phyloP scores from a whole-genome alignment of 2,797 vertebrate genomes.

The Phrynocephalus forsythii region DNA sequence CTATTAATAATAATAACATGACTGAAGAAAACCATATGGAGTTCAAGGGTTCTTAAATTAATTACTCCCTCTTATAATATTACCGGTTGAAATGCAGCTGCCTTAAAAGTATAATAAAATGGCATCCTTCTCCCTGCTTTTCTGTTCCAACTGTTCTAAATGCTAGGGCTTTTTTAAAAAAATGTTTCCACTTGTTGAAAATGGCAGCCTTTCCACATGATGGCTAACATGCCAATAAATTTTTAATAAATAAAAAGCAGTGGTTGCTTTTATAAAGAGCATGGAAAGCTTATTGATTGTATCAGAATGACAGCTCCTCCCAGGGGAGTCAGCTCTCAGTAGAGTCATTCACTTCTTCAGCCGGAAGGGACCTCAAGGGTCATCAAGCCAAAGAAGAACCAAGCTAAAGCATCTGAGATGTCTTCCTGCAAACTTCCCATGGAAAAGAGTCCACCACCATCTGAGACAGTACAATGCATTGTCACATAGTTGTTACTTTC shows the following conservation, averaged over 20 bases:
- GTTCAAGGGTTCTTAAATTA: slow-evolving; percentile 75
- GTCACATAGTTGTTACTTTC: too few species aligned
- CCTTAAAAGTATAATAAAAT: slow-evolving; percentile 68
- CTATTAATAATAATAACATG: slow-evolving; percentile 71
- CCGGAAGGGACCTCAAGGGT: too few species aligned
- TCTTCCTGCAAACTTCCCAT: too few species aligned
- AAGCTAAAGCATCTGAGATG: too few species aligned
- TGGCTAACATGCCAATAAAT: slow-evolving; percentile 24
- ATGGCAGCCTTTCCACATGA: background rate
- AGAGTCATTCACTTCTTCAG: too few species aligned
- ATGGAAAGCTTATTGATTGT: slow-evolving; percentile 46
- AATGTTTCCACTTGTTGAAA: too few species aligned
- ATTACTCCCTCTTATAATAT: slow-evolving; percentile 74
- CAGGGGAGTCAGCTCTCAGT: background rate
- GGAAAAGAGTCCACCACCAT: too few species aligned
- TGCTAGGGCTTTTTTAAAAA: background rate
- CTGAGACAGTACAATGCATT: too few species aligned
- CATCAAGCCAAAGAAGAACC: too few species aligned
- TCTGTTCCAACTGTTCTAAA: slow-evolving; percentile 70
- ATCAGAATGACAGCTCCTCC: background rate
- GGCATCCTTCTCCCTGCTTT: slow-evolving; percentile 40
- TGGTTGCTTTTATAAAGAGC: slow-evolving; percentile 62
- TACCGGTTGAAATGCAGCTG: slow-evolving; percentile 67
- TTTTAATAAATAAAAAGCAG: slow-evolving; percentile 1
- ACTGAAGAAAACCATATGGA: slow-evolving; percentile 63